Evolutionary conservation across 1,140 invertebrate species (phyloP), one percentile per base, ranked within the genome.

Genomic region (Eriosoma lanigerum): DNA sequence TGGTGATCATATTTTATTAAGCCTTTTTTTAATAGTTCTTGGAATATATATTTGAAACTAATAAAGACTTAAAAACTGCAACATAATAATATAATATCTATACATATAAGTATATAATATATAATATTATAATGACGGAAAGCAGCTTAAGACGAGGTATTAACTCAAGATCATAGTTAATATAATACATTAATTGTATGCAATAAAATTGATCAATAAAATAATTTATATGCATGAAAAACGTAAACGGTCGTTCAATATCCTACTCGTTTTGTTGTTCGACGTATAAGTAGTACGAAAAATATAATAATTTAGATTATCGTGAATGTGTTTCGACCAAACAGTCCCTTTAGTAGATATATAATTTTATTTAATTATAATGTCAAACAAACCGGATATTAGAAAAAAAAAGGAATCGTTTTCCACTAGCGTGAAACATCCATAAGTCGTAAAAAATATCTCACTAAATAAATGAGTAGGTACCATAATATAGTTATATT

Each of bases 161-260:
- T 62, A 29, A 62, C 58, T 62, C 58, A 62, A 62, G 58, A 62
- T 62, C 58, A 62, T 62, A 26, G 15, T 26, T 17, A 19, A 62
- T 62, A 62, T 29, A 62, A 26, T 62, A 62, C 29, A 26, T 62
- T 26, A 62, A n/a, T n/a, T n/a, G n/a, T n/a, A 62, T 24, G 26
- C 29, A 62, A 62, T 62, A 62, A 62, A 62, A 62, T 62, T 62
- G 26, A 62, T 26, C 58, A 26, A 62, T 62, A 62, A 62, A 58
- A 58, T 26, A 58, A 29, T 15, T 1, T 19, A 26, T 17, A 26
- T 60, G 58, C 8, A 17, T 17, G 29, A 29, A 19, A 62, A 5
- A 62, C 15, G 58, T 26, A 62, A 62, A 62, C 21, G 15, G n/a
- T 58, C 21, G 4, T 26, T n/a, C n/a, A n/a, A n/a, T n/a, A n/a